Evolutionary conservation across 2,113 vertebrate species (phyloP).

Genomic region (Colinus virginianus): DNA sequence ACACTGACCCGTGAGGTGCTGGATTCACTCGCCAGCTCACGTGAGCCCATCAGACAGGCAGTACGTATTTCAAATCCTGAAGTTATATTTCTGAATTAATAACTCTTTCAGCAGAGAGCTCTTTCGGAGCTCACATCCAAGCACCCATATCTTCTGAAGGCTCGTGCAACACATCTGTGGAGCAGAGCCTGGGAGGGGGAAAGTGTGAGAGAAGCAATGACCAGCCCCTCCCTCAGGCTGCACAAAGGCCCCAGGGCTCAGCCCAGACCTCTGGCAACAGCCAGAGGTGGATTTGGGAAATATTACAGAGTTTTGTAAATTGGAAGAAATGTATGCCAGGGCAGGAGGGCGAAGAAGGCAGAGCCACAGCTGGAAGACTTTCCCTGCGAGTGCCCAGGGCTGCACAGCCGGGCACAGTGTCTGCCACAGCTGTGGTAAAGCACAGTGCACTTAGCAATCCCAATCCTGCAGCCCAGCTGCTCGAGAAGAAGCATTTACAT

Average conservation of each 20-base stretch:
- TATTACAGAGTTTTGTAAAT: background rate
- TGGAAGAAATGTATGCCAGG: background rate
- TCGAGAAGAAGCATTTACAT: background rate
- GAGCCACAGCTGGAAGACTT: background rate
- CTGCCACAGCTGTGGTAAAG: background rate
- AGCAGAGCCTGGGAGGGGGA: background rate
- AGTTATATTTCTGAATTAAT: background rate
- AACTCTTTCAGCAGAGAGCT: background rate
- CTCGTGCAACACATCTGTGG: background rate
- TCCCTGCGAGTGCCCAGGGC: background rate
- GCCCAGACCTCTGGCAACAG: background rate
- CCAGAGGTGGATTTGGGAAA: background rate
- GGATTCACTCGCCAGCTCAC: background rate
- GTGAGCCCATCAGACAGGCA: rapidly evolving
- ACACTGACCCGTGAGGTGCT: no score
- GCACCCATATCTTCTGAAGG: background rate
- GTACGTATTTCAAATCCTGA: rapidly evolving
- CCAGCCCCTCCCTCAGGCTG: rapidly evolving
- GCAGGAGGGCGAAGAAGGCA: rapidly evolving
- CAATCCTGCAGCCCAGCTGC: background rate
- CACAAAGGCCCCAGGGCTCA: background rate
- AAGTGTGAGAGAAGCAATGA: background rate
- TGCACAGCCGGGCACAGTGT: background rate
- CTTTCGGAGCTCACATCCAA: background rate
- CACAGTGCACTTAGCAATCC: background rate